Percentiles rank a stretch among this genome's conserved stretches.
phyloP scores from a whole-genome alignment of 2,797 vertebrate species.

The Enteromius thamalakanensis region DNA sequence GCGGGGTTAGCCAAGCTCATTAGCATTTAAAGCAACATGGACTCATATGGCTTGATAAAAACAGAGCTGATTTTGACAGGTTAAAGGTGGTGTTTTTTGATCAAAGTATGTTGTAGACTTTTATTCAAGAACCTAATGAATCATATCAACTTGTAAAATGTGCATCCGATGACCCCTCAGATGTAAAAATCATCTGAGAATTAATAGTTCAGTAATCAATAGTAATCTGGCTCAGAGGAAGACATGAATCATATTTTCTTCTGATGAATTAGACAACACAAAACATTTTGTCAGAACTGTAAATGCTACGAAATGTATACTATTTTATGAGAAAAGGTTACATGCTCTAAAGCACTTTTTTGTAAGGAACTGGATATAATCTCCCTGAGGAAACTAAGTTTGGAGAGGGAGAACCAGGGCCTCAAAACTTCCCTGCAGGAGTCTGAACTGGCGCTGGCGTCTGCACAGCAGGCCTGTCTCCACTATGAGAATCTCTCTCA shows the following conservation, averaged over 20 bases:
- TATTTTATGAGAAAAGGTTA: not conserved
- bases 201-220: not conserved
- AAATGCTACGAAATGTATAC: not conserved
- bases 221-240: not conserved
- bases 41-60: too few species aligned
- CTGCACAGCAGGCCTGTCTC: conserved; percentile 74
- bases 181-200: not conserved
- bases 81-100: too few species aligned
- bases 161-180: too few species aligned
- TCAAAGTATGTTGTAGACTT: too few species aligned
- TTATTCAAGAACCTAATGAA: too few species aligned
- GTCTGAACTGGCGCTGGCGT: conserved; percentile 75
- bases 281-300: not conserved
- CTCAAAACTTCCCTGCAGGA: conserved; percentile 79
- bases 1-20: too few species aligned
- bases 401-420: conserved; percentile 78
- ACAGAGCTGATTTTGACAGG: too few species aligned
- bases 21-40: too few species aligned
- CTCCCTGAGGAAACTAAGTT: conserved; percentile 67
- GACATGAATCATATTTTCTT: not conserved
- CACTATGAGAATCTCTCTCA: conserved; percentile 75
- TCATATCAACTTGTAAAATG: too few species aligned
- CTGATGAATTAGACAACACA: not conserved
- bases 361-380: conserved; percentile 81
- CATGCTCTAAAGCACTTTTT: not conserved